A percentile compares a stretch with the other conserved stretches of the same genome.
phyloP scores from a whole-genome alignment of 1,140 invertebrate genomes.

The Prorops nasuta region DNA sequence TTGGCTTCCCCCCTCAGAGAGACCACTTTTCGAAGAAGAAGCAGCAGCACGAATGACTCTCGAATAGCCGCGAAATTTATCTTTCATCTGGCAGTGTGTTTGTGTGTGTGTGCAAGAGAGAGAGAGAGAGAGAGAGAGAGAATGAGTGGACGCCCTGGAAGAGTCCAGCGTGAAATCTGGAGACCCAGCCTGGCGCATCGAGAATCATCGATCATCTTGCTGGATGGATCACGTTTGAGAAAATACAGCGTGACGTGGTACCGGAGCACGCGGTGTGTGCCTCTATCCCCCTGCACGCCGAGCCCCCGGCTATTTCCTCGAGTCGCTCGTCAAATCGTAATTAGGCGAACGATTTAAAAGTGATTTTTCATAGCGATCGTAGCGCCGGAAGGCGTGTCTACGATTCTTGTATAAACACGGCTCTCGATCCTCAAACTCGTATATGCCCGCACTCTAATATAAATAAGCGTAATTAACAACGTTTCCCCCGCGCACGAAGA shows the following conservation, averaged over 20 bases:
- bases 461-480: too few species aligned
- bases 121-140: too few species aligned
- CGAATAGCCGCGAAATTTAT: neutral
- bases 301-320: constrained; percentile 10
- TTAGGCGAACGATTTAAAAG: constrained; percentile 34
- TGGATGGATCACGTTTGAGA: constrained; percentile 19
- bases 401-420: neutral
- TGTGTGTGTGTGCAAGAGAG: too few species aligned
- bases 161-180: constrained; percentile 14
- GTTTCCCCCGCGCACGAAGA: too few species aligned
- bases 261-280: neutral
- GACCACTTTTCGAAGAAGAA: neutral
- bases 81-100: neutral
- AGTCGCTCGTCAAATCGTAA: constrained; percentile 33
- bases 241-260: too few species aligned
- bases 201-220: constrained; percentile 26
- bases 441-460: too few species aligned
- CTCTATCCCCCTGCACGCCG: neutral
- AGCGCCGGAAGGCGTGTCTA: neutral
- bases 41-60: too few species aligned
- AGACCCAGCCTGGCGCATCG: neutral
- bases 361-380: constrained; percentile 26
- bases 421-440: too few species aligned
- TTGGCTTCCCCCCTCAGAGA: too few species aligned
- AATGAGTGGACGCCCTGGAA: too few species aligned